Evolutionary conservation across 2,113 vertebrate species (phyloP).

Genomic region (Sphaerodactylus townsendi): DNA sequence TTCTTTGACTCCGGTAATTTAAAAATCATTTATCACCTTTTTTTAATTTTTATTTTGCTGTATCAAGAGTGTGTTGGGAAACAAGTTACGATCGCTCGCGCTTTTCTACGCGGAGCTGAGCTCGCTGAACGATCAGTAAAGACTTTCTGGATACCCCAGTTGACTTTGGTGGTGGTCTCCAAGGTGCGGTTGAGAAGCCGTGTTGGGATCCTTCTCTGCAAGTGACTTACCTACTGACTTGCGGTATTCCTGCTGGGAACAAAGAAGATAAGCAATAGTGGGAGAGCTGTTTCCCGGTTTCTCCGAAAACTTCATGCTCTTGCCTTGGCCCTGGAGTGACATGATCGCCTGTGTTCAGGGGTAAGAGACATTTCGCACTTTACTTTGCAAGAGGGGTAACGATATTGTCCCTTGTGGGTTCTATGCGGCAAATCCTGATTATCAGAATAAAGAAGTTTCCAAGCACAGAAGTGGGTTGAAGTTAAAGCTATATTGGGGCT

Average conservation of each 20-base stretch:
- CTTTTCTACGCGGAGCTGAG: slow-evolving; percentile 23
- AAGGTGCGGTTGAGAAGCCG: neutral
- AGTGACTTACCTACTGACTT: neutral
- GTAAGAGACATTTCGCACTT: slow-evolving; percentile 61
- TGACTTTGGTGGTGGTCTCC: neutral
- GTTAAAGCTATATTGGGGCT: no score
- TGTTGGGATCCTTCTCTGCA: neutral
- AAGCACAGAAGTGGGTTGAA: neutral
- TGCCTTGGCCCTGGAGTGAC: slow-evolving; percentile 73
- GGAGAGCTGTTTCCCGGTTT: slow-evolving; percentile 15
- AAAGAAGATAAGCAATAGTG: neutral
- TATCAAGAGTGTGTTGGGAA: neutral
- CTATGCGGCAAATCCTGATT: neutral
- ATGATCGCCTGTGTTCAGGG: slow-evolving; percentile 82
- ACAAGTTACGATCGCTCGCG: neutral
- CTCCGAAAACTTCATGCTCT: slow-evolving; percentile 64
- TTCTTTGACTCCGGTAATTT: slow-evolving; percentile 34
- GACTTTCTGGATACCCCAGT: neutral
- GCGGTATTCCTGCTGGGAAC: slow-evolving; percentile 6
- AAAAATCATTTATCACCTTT: neutral
- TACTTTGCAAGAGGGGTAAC: neutral
- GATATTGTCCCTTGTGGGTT: neutral
- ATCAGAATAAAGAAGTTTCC: neutral
- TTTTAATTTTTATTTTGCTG: neutral
- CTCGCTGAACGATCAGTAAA: neutral